Percentiles rank a stretch among this genome's conserved stretches.
Conservation (phyloP, 2,888 invertebrate genomes). For the Drosophila niveifrons region DNA sequence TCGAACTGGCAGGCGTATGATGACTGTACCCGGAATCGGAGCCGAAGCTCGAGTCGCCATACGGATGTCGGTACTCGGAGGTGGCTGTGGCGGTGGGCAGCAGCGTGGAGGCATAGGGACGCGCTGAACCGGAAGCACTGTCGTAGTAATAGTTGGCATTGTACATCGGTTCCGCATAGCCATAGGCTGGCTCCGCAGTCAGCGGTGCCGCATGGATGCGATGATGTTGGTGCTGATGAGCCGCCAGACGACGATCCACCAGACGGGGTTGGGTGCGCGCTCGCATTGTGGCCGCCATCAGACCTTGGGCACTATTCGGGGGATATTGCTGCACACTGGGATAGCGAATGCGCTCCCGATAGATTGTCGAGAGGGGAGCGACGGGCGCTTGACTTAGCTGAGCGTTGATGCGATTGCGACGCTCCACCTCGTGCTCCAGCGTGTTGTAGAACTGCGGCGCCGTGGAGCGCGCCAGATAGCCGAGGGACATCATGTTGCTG, state of each 20-base stretch:
- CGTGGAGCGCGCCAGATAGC: slow-evolving; percentile 71
- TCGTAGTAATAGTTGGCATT: slow-evolving; percentile 93
- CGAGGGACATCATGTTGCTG: slow-evolving; percentile 83
- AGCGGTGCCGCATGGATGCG: slow-evolving; percentile 80
- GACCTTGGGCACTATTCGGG: slow-evolving; percentile 69
- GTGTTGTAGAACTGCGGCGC: slow-evolving; percentile 82
- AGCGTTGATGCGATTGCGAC: slow-evolving; percentile 84
- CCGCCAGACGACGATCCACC: slow-evolving; percentile 78
- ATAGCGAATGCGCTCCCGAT: slow-evolving; percentile 82
- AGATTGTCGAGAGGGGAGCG: slow-evolving; percentile 83
- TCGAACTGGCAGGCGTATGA: slow-evolving; percentile 85
- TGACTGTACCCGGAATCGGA: slow-evolving; percentile 95
- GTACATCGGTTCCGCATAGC: slow-evolving; percentile 89
- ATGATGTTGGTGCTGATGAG: slow-evolving; percentile 74
- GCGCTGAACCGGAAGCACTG: slow-evolving; percentile 76
- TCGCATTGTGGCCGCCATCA: slow-evolving; percentile 76
- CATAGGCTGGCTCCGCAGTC: slow-evolving; percentile 82
- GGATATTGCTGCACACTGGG: slow-evolving; percentile 78
- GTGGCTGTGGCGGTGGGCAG: slow-evolving; percentile 28
- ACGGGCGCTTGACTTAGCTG: slow-evolving; percentile 78
- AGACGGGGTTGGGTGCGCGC: slow-evolving; percentile 84
- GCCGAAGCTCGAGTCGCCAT: slow-evolving; percentile 90
- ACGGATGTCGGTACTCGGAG: slow-evolving; percentile 64
- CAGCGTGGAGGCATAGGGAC: slow-evolving; percentile 70
- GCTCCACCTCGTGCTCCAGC: slow-evolving; percentile 84